Percentiles rank a stretch among this genome's conserved stretches.
phyloP scores from a whole-genome alignment of 2,888 invertebrate genomes.

The Criorhina ranunculi region DNA sequence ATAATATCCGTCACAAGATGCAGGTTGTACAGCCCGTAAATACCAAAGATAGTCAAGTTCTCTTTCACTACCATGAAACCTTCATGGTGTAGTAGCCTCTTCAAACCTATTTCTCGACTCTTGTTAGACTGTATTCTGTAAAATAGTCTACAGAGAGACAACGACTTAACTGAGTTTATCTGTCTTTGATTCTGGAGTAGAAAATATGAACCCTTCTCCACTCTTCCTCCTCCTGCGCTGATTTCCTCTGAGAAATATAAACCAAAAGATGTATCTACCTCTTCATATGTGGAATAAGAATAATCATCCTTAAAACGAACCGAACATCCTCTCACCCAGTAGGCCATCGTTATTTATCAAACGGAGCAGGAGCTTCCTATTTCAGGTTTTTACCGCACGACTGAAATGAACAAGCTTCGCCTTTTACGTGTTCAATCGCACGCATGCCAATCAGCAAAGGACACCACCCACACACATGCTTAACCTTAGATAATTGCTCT shows the following conservation, averaged over 20 bases:
- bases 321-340: background rate
- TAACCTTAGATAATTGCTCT: conserved; percentile 32
- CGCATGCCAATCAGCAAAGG: background rate
- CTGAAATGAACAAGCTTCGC: background rate
- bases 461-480: background rate
- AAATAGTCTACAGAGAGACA: no score
- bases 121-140: no score
- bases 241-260: conserved; percentile 43
- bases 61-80: no score
- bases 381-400: background rate
- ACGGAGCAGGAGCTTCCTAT: background rate
- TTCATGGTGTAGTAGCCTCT: no score
- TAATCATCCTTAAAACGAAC: conserved; percentile 32
- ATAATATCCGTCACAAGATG: no score
- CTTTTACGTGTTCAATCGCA: background rate
- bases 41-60: no score
- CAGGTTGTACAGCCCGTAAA: no score
- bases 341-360: conserved; percentile 8
- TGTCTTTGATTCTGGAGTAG: background rate
- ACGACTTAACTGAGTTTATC: no score
- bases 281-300: conserved; percentile 17
- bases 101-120: no score
- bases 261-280: conserved; percentile 15
- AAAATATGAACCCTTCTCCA: no score
- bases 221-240: background rate